Percentiles rank a stretch among this genome's conserved stretches.
Conservation (phyloP, 2,797 vertebrate genomes). For the Acestrorhynchus altus region DNA sequence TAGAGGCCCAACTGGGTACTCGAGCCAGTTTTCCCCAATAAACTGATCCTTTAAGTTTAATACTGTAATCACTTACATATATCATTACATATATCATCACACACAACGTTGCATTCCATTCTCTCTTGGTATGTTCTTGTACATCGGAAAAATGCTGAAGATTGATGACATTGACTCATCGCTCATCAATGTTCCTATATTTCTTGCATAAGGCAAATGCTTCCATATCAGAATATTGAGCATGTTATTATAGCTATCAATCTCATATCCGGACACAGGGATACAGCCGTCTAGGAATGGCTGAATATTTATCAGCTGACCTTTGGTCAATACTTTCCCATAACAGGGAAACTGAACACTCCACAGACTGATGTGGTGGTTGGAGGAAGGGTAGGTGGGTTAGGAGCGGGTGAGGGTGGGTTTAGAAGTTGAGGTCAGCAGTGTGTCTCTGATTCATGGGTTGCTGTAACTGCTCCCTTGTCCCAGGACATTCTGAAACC, state of each 20-base stretch:
- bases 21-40: no score
- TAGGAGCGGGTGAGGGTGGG: neutral
- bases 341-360: slow-evolving; percentile 16
- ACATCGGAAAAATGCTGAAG: neutral
- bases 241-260: neutral
- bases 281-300: neutral
- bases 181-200: neutral
- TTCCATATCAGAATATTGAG: neutral
- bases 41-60: no score
- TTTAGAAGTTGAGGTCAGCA: slow-evolving; percentile 9
- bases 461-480: slow-evolving; percentile 19
- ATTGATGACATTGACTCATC: no score
- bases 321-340: neutral
- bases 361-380: neutral
- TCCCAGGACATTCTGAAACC: slow-evolving; percentile 50
- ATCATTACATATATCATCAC: no score
- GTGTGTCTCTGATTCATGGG: neutral
- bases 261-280: neutral
- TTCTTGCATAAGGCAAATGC: neutral
- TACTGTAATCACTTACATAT: no score
- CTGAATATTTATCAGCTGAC: neutral
- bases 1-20: no score
- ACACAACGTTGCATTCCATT: no score
- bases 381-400: slow-evolving; percentile 18
- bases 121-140: neutral